Base-by-base conservation (phyloP, 1,140 invertebrate genomes). In the Asobara japonica region DNA sequence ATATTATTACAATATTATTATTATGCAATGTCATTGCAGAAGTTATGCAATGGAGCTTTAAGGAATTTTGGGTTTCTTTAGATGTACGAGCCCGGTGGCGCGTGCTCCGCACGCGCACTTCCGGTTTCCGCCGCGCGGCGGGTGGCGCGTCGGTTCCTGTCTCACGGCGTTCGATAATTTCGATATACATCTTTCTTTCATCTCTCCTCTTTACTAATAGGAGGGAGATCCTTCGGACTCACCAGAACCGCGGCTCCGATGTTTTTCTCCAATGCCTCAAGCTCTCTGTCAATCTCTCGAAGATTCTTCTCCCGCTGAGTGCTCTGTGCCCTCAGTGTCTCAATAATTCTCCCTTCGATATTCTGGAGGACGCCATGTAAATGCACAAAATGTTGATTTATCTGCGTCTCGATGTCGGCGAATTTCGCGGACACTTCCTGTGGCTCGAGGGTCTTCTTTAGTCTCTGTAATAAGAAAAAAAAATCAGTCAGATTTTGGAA, bases 291-390 rank as follows among this genome's bases (percentile, higher is more conserved):
- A 22, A 83, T 69, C 0, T 80, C 74, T 0, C 77, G 36, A 0
- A 86, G 33, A 68, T 83, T 72, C 0, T 71, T 13, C 51, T 69
- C 5, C 6, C 66, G 0, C 16, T 13, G 1, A 6, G 51, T 20
- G 0, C 33, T 30, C 18, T 77, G 67, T 1, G 69, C 29, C 1
- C 75, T 5, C 0, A 88, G 11, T 4, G 77, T 22, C 0, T 81
- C 74, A 1, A 83, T 74, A 13, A 86, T 62, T 8, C 75, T 65
- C 18, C 64, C 66, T 45, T 88, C 86, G 7, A 78, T 0, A 60
- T 80, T 81, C 68, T 88, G 86, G 6, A 88, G 69, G n/a, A 83
- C 11, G 1, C 86, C 86, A 51, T 88, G 87, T 0, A 88, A 70
- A 36, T 79, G 48, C 1, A 78, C 25, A 16, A 87, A 87, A 65